Base-by-base conservation (phyloP, 2,888 invertebrate species). In the Pristionchus maxplancki region DNA sequence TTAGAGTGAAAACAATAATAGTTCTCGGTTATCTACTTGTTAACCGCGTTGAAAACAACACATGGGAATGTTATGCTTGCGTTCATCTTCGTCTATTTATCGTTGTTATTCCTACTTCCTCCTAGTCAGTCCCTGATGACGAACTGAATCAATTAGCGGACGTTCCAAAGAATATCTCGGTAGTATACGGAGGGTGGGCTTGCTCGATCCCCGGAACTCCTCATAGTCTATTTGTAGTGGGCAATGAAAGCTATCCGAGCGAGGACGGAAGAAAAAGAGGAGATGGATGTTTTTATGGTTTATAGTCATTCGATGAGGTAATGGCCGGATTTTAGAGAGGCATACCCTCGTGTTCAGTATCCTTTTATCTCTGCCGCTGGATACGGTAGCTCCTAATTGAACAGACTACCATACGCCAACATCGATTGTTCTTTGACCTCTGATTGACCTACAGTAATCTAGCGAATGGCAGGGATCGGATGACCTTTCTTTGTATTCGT, bases 231-330 rank as follows among this genome's bases (percentile, higher is more conserved):
- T 78, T 78, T 78, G 78, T 48, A 78, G 78, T 44, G 78, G 48
- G 78, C 44, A 44, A 78, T 78, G 78, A 78, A 78, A 78, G 82
- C 82, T 50, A 34, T 31, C 53, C 82, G 24, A 53, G 28, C 34
- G 53, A 50, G 31, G 71, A 31, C 20, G 17, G 82, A 9, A 31
- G 37, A 9, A 31, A 6, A 34, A 13, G 82, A 81, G 11, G 81
- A 81, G 81, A 81, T 81, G 81, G 81, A 81, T 78, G 78, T 78
- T 78, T 71, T 78, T 78, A 78, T 78, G 78, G 78, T 44, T 78
- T 78, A 78, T 78, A 28, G 78, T 78, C 78, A 78, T 78, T 78
- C 78, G 78, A 78, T 78, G 78, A 78, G 78, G 44, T 78, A 78
- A 78, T 78, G 44, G 28, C 48, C 78, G 78, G 78, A n/a, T 44